Base-by-base conservation (phyloP, 1,140 invertebrate species). In the Lamellibrachia luymesi region DNA sequence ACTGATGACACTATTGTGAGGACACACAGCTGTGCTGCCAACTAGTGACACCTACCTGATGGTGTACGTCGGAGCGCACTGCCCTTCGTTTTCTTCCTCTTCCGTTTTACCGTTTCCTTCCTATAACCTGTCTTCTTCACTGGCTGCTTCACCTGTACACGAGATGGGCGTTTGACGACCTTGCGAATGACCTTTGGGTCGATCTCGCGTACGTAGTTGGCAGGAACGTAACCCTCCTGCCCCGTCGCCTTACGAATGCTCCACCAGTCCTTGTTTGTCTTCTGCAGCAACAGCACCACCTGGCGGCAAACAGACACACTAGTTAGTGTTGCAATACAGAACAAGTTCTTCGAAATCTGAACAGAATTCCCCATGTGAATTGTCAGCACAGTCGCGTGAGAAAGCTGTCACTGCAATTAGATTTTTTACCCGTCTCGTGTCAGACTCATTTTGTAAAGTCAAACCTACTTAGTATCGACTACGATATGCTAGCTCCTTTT, bases 251-350 rank as follows among this genome's bases (percentile, higher is more conserved):
- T 99, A 22, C 98, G 97, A 5, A 99, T 98, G 94, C 98, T 98
- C 99, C 99, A 99, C 99, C 99, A 99, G 96, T 99, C 99, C 1
- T 98, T 97, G 96, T 99, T 99, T 1, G 98, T 99, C 96, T 99
- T 99, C 95, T 98, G 98, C 91, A 99, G 97, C 2, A 99, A 96
- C 95, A 80, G 64, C 64, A 80, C 4, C 64, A 80, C 64, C 64
- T 80, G 64, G 64, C 25, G 64, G 64, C 64, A 80, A 80, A 80
- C 64, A 80, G 64, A 80, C 25, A 22, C 64, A 80, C 4, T 80
- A 80, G 52, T 80, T 80, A 80, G 64, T 80, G 0, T 22, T 80
- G 64, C 64, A 80, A 80, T 22, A 22, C 64, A 22, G 64, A 80
- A 17, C 13, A 22, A 4, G 13, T 22, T 80, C 64, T 8, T 17